Evolutionary conservation across 2,888 invertebrate genomes (phyloP).

Genomic region (Epicampocera succincta): DNA sequence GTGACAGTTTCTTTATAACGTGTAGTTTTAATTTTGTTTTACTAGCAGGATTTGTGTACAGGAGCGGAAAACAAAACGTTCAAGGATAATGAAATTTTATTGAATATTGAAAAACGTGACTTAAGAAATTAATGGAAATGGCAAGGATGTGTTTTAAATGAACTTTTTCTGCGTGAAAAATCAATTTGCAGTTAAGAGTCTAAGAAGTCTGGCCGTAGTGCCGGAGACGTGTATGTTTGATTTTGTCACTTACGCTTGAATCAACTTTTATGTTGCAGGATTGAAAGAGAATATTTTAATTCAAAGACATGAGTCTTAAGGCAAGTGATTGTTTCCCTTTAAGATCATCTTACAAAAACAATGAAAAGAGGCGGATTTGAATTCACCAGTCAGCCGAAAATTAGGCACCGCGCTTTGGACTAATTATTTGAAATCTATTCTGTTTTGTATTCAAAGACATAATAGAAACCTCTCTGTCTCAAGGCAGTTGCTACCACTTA

Average conservation of each 20-base stretch:
- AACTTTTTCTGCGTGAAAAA: constrained; percentile 54
- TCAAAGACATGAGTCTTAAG: too few species aligned
- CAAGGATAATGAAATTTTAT: constrained; percentile 67
- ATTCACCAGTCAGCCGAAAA: too few species aligned
- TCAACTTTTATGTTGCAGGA: neutral
- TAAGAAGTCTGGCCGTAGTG: constrained; percentile 15
- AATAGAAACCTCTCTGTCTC: too few species aligned
- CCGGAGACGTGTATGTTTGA: constrained; percentile 3
- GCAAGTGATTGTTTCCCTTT: too few species aligned
- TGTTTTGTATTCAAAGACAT: too few species aligned
- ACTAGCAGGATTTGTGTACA: neutral
- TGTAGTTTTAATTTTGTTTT: constrained; percentile 27
- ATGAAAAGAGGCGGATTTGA: too few species aligned
- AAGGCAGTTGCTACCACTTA: too few species aligned
- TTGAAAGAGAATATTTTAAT: too few species aligned
- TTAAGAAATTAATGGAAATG: constrained; percentile 47
- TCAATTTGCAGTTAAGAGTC: constrained; percentile 47
- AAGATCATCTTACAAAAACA: too few species aligned
- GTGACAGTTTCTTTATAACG: constrained; percentile 2
- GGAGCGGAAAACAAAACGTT: constrained; percentile 32
- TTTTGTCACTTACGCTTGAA: neutral
- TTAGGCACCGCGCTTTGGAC: too few species aligned
- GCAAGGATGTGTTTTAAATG: constrained; percentile 56
- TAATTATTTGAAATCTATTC: too few species aligned
- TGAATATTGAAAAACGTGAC: constrained; percentile 67